Evolutionary conservation across 2,113 vertebrate genomes (phyloP).

Genomic region (Rhizomys pruinosus): DNA sequence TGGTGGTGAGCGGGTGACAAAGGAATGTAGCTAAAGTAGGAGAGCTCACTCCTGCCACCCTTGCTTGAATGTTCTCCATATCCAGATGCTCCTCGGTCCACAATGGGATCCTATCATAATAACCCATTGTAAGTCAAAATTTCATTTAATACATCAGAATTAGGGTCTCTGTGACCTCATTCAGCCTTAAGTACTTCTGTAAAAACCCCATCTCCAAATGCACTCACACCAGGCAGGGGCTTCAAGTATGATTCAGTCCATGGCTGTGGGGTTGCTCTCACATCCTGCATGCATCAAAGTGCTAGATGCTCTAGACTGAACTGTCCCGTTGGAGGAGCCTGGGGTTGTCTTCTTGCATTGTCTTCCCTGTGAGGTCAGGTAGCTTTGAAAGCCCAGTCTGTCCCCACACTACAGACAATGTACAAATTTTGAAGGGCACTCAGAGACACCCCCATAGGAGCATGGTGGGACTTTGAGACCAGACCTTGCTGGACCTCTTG

Average conservation of each 20-base stretch:
- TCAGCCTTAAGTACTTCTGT: not conserved
- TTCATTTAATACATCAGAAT: not conserved
- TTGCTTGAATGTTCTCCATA: not conserved
- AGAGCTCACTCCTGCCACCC: not conserved
- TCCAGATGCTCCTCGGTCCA: not conserved
- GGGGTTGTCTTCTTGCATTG: not conserved
- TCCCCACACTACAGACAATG: accelerated
- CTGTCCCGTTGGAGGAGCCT: not conserved
- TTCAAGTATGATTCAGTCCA: not conserved
- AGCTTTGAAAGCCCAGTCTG: accelerated
- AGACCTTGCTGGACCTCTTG: not conserved
- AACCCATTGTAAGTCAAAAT: not conserved
- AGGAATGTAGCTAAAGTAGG: not conserved
- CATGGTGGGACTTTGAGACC: no score
- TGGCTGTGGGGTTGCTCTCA: not conserved
- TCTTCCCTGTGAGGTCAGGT: not conserved
- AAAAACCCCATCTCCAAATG: not conserved
- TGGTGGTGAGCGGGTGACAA: not conserved
- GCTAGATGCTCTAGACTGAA: accelerated
- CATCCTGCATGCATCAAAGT: no score
- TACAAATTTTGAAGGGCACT: accelerated
- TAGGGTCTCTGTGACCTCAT: no score
- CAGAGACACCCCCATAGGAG: accelerated
- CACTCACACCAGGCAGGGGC: not conserved
- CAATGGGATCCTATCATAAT: no score